Evolutionary conservation across 2,797 vertebrate genomes (phyloP).

Genomic region (Capromys pilorides): DNA sequence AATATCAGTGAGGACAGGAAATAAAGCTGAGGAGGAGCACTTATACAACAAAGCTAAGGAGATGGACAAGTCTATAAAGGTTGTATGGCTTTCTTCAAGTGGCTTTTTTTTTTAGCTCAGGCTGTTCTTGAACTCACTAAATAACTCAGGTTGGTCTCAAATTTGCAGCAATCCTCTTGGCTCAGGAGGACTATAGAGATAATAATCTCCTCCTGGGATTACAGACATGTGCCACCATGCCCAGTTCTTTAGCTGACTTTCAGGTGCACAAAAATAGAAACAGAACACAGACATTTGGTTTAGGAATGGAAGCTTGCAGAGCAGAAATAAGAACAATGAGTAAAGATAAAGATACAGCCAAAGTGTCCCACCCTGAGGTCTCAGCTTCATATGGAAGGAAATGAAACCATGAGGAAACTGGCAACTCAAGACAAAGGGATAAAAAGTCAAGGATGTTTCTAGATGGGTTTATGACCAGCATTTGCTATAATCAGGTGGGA

Average conservation of each 20-base stretch:
- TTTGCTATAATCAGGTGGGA: not conserved
- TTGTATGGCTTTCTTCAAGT: not conserved
- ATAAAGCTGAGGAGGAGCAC: not conserved
- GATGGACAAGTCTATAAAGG: not conserved
- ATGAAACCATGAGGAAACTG: not conserved
- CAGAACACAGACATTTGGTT: not conserved
- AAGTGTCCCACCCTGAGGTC: not conserved
- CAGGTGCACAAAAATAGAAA: not conserved
- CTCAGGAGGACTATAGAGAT: not conserved
- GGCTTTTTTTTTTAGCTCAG: not conserved
- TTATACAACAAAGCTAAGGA: not conserved
- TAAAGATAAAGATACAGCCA: not conserved
- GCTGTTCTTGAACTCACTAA: not conserved
- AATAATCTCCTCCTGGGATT: not conserved
- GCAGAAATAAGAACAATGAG: not conserved
- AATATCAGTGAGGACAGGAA: not conserved
- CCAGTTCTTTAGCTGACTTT: not conserved
- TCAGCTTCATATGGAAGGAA: not conserved
- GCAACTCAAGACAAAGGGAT: not conserved
- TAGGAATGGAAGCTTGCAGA: not conserved
- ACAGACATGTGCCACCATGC: not conserved
- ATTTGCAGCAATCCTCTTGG: not conserved
- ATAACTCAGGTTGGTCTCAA: too few species aligned
- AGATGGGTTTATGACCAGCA: not conserved
- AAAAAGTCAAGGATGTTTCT: constrained; percentile 30